These are phyloP conservation scores for Suillia variegata DNA, from an alignment of 2,888 invertebrate genomes.

Conservation along the genomic window DNA sequence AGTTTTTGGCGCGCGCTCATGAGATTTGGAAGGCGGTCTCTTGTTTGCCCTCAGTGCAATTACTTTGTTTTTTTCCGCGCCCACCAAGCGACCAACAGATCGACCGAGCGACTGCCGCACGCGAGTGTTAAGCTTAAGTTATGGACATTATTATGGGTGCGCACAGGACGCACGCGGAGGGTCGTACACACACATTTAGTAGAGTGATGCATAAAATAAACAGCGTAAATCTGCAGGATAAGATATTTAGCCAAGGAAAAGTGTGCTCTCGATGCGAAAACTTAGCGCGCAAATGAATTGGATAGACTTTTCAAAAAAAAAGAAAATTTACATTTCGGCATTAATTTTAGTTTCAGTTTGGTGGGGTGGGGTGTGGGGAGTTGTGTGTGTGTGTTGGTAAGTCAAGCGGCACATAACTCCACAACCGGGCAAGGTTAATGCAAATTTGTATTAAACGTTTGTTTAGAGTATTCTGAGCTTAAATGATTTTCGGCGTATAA, in stretches of 20 bases:
- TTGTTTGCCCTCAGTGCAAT: not conserved
- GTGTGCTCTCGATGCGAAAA: not conserved
- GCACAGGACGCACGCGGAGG: no score
- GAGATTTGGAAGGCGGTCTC: not conserved
- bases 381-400: no score
- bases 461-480: no score
- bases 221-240: not conserved
- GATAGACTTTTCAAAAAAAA: not conserved
- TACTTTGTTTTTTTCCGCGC: not conserved
- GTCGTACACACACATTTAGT: not conserved
- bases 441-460: no score
- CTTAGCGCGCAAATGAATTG: not conserved
- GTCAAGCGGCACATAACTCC: no score
- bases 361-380: no score
- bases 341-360: no score
- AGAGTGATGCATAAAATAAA: not conserved
- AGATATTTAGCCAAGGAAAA: not conserved
- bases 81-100: no score
- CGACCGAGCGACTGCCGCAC: no score
- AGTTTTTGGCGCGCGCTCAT: not conserved
- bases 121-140: not conserved
- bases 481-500: no score
- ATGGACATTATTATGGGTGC: conserved; percentile 1
- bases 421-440: no score
- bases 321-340: not conserved